phyloP scores from a whole-genome alignment of 2,888 invertebrate species.

The Oxycera nigricornis region DNA sequence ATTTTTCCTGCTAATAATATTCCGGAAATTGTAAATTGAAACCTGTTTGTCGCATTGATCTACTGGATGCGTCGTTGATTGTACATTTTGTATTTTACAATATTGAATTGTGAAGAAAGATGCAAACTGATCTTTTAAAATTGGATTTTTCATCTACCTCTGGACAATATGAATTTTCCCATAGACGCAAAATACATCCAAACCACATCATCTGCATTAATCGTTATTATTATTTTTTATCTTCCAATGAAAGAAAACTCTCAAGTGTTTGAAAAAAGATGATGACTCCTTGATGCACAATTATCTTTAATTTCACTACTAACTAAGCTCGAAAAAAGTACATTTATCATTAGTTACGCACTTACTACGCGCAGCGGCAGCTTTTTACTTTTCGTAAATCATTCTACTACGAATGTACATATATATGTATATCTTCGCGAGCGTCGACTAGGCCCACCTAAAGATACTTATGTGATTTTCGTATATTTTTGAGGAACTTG shows the following conservation, averaged over 20 bases:
- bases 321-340: not conserved
- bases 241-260: not conserved
- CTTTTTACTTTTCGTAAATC: too few relatives aligned
- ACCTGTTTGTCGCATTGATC: too few relatives aligned
- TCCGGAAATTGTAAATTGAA: too few relatives aligned
- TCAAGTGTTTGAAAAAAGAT: not conserved
- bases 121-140: too few relatives aligned
- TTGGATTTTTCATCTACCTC: too few relatives aligned
- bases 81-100: too few relatives aligned
- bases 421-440: too few relatives aligned
- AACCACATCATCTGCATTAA: not conserved
- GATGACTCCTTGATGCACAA: slow-evolving; percentile 16
- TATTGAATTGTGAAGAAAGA: too few relatives aligned
- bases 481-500: not conserved
- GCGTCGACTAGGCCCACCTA: not conserved
- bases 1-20: too few relatives aligned
- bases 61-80: too few relatives aligned
- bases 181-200: not conserved
- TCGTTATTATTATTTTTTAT: not conserved
- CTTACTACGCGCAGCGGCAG: slow-evolving; percentile 2
- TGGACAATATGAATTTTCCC: not conserved
- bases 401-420: too few relatives aligned
- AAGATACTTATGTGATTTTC: not conserved
- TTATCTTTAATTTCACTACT: slow-evolving; percentile 31
- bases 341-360: slow-evolving; percentile 30